phyloP scores from a whole-genome alignment of 2,113 vertebrate genomes.

The Scolopax mira region DNA sequence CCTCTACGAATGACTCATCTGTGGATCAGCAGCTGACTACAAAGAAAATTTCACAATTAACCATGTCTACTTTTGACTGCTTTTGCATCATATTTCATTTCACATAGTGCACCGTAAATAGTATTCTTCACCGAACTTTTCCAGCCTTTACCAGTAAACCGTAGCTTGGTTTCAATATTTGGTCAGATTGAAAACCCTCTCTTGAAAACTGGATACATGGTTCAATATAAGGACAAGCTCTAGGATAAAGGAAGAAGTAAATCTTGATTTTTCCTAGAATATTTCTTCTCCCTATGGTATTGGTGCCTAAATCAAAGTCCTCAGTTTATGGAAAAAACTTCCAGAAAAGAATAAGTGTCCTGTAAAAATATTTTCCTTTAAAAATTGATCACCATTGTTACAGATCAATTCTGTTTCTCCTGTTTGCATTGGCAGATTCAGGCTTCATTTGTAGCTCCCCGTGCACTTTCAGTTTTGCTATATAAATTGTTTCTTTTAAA shows the following conservation, averaged over 20 bases:
- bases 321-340: background rate
- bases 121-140: background rate
- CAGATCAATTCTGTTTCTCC: background rate
- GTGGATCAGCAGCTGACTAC: constrained; percentile 1
- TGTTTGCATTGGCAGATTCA: background rate
- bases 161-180: no score
- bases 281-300: background rate
- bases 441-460: background rate
- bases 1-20: constrained; percentile 1
- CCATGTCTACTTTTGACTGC: background rate
- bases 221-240: background rate
- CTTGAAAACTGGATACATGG: background rate
- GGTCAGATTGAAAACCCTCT: background rate
- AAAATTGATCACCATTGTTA: background rate
- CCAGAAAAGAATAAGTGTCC: background rate
- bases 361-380: background rate
- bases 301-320: background rate
- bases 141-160: background rate
- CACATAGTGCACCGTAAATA: background rate
- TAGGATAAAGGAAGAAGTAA: background rate
- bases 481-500: constrained; percentile 6
- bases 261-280: background rate
- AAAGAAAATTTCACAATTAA: background rate
- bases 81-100: constrained; percentile 22
- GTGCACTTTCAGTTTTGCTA: background rate